A percentile compares a stretch with the other conserved stretches of the same genome.
Evolutionary conservation across 2,888 invertebrate species (phyloP).

Genomic region (Caenorhabditis afra): DNA sequence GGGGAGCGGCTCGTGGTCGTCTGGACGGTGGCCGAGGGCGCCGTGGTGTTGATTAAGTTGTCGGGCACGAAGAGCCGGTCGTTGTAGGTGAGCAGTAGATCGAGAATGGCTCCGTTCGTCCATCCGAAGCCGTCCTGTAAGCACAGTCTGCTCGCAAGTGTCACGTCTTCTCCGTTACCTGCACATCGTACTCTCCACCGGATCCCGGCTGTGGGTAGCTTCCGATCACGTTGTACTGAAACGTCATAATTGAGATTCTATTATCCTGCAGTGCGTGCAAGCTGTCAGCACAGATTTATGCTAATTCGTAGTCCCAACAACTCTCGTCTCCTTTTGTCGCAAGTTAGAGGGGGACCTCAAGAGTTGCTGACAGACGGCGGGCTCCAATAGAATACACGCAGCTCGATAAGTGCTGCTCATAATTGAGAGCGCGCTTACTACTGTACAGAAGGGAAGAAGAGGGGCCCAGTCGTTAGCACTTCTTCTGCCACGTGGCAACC

Average conservation of each 20-base stretch:
- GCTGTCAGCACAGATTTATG: constrained; percentile 58
- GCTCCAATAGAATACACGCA: constrained; percentile 26
- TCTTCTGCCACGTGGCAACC: constrained; percentile 1
- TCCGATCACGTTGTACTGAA: constrained; percentile 76
- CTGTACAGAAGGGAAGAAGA: not conserved
- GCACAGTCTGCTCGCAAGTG: not conserved
- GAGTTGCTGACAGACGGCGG: constrained; percentile 60
- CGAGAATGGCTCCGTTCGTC: constrained; percentile 78
- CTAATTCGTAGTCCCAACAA: constrained; percentile 36
- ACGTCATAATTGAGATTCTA: constrained; percentile 38
- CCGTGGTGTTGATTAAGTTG: constrained; percentile 37
- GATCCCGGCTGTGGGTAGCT: constrained; percentile 72
- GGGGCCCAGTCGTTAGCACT: constrained; percentile 2
- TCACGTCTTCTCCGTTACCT: constrained; percentile 39
- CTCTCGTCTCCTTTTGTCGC: constrained; percentile 32
- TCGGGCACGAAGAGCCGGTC: constrained; percentile 67
- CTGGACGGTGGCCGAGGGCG: not conserved
- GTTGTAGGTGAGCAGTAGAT: constrained; percentile 74
- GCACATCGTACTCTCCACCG: constrained; percentile 77
- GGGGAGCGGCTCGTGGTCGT: constrained; percentile 18
- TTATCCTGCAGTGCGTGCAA: constrained; percentile 25
- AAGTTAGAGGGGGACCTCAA: constrained; percentile 40
- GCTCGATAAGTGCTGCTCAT: constrained; percentile 35
- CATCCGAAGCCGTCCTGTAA: constrained; percentile 77
- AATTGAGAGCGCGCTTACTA: constrained; percentile 31